These are phyloP conservation scores for Mesaphorura yosii DNA, from an alignment of 1,140 invertebrate species.

Conservation along the genomic window DNA sequence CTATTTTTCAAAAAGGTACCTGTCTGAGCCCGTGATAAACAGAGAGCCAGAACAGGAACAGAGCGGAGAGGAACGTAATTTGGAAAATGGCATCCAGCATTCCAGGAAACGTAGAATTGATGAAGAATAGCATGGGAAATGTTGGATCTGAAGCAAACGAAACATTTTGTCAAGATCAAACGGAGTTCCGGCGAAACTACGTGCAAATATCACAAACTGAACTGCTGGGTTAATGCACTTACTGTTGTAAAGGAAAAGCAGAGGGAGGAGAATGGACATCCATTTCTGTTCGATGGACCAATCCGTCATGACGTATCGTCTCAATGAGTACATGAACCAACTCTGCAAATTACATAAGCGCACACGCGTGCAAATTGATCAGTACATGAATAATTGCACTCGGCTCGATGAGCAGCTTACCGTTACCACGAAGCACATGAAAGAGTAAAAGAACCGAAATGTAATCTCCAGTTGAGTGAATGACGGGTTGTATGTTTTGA, in stretches of 20 bases:
- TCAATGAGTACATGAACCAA: slow-evolving; percentile 76
- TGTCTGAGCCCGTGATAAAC: slow-evolving; percentile 88
- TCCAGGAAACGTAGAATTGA: slow-evolving; percentile 79
- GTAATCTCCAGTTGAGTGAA: slow-evolving; percentile 95
- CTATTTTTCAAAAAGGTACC: slow-evolving; percentile 51
- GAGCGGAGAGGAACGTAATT: slow-evolving; percentile 71
- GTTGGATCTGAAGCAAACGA: slow-evolving; percentile 70
- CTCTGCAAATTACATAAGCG: slow-evolving; percentile 54
- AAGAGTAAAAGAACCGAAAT: slow-evolving; percentile 85
- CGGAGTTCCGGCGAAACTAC: too few species aligned
- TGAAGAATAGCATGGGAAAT: slow-evolving; percentile 78
- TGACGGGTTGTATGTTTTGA: slow-evolving; percentile 86
- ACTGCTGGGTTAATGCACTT: too few species aligned
- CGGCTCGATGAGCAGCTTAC: slow-evolving; percentile 50
- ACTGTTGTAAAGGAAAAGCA: slow-evolving; percentile 87
- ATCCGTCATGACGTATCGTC: slow-evolving; percentile 76
- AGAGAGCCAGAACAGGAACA: slow-evolving; percentile 88
- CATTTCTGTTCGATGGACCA: slow-evolving; percentile 98
- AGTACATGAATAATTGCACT: too few species aligned
- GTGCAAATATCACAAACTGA: slow-evolving; percentile 14
- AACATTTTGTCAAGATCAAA: too few species aligned
- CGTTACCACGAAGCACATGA: slow-evolving; percentile 72
- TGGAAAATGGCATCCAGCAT: slow-evolving; percentile 82
- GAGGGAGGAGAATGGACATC: slow-evolving; percentile 78
- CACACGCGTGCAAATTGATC: too few species aligned